These are phyloP conservation scores for Chunga burmeisteri DNA, from an alignment of 2,113 vertebrate genomes.

Conservation along the genomic window DNA sequence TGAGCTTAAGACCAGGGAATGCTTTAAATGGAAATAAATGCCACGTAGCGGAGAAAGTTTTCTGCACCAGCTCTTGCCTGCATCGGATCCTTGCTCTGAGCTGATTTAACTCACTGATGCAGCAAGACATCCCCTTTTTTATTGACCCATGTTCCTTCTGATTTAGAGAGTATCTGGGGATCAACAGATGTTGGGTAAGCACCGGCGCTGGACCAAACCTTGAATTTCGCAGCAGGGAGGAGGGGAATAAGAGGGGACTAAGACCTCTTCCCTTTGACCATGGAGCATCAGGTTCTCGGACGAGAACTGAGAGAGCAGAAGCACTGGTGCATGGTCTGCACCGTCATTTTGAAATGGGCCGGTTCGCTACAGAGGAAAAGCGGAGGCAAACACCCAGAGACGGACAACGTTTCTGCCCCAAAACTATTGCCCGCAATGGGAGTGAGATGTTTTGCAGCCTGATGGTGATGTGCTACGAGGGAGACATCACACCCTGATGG, in stretches of 20 bases:
- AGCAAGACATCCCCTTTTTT: background rate
- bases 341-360: background rate
- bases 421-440: background rate
- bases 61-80: background rate
- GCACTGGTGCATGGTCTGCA: fast-evolving
- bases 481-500: background rate
- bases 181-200: fast-evolving
- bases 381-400: fast-evolving
- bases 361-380: fast-evolving
- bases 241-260: too few species aligned
- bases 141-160: fast-evolving
- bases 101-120: background rate
- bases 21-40: background rate
- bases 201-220: background rate
- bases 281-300: background rate
- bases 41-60: background rate
- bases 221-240: background rate
- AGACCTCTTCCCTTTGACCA: too few species aligned
- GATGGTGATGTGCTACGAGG: fast-evolving
- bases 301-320: background rate
- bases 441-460: background rate
- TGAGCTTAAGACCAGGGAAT: background rate
- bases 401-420: fast-evolving
- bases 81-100: background rate
- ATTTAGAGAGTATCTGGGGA: background rate